Percentiles rank a stretch among this genome's conserved stretches.
Evolutionary conservation across 1,140 invertebrate genomes (phyloP).

Genomic region (Drosophila nikananu): DNA sequence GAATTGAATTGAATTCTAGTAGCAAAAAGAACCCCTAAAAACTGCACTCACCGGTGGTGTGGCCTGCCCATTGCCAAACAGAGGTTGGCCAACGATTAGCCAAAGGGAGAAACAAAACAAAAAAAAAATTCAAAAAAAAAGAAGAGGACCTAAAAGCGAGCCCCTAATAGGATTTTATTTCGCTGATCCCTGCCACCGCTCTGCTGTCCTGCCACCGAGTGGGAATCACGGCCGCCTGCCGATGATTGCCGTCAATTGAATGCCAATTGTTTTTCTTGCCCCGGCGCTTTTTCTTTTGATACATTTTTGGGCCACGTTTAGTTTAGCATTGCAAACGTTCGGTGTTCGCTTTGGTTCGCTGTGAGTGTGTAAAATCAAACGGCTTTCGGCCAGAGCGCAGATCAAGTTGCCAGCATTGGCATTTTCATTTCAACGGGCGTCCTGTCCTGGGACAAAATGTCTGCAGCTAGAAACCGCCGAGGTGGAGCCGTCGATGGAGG

Average conservation of each 20-base stretch:
- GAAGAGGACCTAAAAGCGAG: constrained; percentile 5
- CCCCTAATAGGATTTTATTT: constrained; percentile 35
- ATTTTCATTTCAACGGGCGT: constrained; percentile 61
- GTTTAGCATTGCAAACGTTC: constrained; percentile 35
- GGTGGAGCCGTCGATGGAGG: background rate
- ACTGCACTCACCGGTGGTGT: constrained; percentile 1
- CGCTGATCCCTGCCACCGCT: constrained; percentile 11
- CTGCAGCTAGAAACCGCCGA: constrained; percentile 28
- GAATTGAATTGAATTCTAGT: constrained; percentile 6
- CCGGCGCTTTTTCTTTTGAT: constrained; percentile 44
- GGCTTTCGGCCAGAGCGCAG: constrained; percentile 49
- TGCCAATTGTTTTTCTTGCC: constrained; percentile 69
- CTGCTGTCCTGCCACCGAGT: constrained; percentile 8
- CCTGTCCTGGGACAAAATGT: constrained; percentile 49
- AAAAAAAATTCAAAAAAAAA: background rate
- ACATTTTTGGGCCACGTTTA: constrained; percentile 59
- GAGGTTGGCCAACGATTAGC: constrained; percentile 19
- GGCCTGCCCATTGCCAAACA: background rate
- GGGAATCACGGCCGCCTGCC: constrained; percentile 53
- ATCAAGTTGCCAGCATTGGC: constrained; percentile 60
- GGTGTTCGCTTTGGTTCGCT: background rate
- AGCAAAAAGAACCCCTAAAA: background rate
- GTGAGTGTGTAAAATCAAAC: constrained; percentile 46
- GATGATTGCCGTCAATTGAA: constrained; percentile 75
- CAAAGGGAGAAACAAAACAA: background rate